phyloP scores from a whole-genome alignment of 2,888 invertebrate genomes.

The Aporophyla lueneburgensis region DNA sequence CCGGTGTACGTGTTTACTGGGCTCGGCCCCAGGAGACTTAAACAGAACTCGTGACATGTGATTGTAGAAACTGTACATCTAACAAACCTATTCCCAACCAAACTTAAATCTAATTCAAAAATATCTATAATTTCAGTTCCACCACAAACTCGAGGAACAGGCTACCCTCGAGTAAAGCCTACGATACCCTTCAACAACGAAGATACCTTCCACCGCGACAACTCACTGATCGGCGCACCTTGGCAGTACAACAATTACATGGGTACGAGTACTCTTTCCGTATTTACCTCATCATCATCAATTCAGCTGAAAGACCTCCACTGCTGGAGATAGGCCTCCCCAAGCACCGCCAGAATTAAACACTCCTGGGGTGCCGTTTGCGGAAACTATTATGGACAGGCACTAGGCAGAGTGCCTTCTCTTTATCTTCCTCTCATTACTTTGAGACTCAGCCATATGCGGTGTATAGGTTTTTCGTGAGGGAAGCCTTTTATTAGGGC shows the following conservation, averaged over 20 bases:
- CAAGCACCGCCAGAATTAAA: background rate
- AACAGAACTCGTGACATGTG: background rate
- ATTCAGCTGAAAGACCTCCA: too few species aligned
- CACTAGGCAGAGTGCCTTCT: too few species aligned
- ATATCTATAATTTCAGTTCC: conserved; percentile 37
- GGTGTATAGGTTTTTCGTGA: background rate
- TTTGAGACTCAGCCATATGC: background rate
- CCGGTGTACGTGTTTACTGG: too few species aligned
- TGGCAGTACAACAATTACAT: conserved; percentile 73
- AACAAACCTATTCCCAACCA: background rate
- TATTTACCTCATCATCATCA: too few species aligned
- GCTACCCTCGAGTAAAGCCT: conserved; percentile 84
- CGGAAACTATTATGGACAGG: background rate
- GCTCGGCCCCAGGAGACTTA: background rate
- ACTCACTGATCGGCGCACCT: conserved; percentile 70
- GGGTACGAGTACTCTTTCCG: conserved; percentile 34
- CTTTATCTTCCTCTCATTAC: too few species aligned
- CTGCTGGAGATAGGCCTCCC: too few species aligned
- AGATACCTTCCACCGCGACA: conserved; percentile 73
- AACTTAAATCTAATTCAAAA: conserved; percentile 4
- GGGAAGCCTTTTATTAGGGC: too few species aligned
- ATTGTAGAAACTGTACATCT: background rate
- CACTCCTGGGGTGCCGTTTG: too few species aligned
- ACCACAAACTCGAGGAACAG: conserved; percentile 62
- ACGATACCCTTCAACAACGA: conserved; percentile 83